Conservation (phyloP, 2,888 invertebrate genomes). For the Melieria picta region DNA sequence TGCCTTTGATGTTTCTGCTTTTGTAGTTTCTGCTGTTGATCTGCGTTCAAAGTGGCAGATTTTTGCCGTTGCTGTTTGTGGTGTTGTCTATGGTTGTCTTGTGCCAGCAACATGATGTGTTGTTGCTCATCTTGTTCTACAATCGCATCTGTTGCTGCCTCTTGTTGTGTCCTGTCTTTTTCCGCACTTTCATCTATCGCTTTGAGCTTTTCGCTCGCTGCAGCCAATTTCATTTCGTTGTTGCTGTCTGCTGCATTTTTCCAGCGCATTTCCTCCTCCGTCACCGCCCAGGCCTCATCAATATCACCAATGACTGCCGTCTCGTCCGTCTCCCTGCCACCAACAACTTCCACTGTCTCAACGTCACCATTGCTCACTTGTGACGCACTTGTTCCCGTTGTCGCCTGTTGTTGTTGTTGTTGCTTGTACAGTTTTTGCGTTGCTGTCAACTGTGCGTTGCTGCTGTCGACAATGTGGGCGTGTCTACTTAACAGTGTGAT, state of each 20-base stretch:
- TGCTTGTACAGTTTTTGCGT: background rate
- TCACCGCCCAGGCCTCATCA: conserved; percentile 24
- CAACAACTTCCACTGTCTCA: conserved; percentile 5
- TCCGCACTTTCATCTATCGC: background rate
- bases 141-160: background rate
- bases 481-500: background rate
- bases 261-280: conserved; percentile 11
- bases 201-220: background rate
- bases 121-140: conserved; percentile 2
- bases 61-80: background rate
- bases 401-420: conserved; percentile 7
- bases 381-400: background rate
- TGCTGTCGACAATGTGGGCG: background rate
- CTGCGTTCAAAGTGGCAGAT: background rate
- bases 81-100: background rate
- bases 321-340: conserved; percentile 21
- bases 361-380: background rate
- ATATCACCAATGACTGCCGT: conserved; percentile 54
- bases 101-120: background rate
- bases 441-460: background rate
- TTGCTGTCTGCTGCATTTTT: background rate
- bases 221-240: too few species aligned
- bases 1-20: background rate
- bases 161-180: background rate
- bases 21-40: background rate